These are phyloP conservation scores for Abscondita cerata DNA, from an alignment of 2,888 invertebrate genomes.

Conservation along the genomic window DNA sequence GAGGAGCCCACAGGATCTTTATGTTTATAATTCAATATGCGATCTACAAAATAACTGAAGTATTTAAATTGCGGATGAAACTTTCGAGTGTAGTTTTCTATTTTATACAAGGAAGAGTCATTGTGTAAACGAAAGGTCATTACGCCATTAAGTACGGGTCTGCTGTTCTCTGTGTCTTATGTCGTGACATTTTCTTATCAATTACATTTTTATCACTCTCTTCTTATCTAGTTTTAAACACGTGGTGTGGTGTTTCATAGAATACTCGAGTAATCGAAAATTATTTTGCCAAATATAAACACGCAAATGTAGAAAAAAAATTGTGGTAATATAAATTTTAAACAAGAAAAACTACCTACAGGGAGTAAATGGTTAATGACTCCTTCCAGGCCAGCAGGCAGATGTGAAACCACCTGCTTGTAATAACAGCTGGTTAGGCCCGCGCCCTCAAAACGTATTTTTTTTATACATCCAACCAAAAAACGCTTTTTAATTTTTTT, in stretches of 20 bases:
- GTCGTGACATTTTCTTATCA: slow-evolving; percentile 20
- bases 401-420: slow-evolving; percentile 50
- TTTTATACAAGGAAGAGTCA: slow-evolving; percentile 6
- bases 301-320: slow-evolving; percentile 9
- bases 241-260: not conserved
- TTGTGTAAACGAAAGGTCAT: not conserved
- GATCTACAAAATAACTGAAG: slow-evolving; percentile 26
- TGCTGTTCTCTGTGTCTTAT: slow-evolving; percentile 9
- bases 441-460: slow-evolving; percentile 42
- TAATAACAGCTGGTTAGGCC: slow-evolving; percentile 48
- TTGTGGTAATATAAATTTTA: slow-evolving; percentile 10
- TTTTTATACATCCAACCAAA: slow-evolving; percentile 29
- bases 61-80: slow-evolving; percentile 10
- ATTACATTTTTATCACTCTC: not conserved
- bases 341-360: slow-evolving; percentile 26
- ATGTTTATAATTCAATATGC: slow-evolving; percentile 29
- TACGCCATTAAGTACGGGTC: slow-evolving; percentile 2
- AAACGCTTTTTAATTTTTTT: slow-evolving; percentile 26
- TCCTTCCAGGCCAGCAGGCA: slow-evolving; percentile 39
- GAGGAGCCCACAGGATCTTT: slow-evolving; percentile 30
- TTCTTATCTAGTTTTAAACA: slow-evolving; percentile 9
- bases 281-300: slow-evolving; percentile 1
- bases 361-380: slow-evolving; percentile 27
- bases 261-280: not conserved
- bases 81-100: not conserved